Percentiles rank a stretch among this genome's conserved stretches.
Evolutionary conservation across 2,113 vertebrate species (phyloP).

Genomic region (Lipophrys pholis): DNA sequence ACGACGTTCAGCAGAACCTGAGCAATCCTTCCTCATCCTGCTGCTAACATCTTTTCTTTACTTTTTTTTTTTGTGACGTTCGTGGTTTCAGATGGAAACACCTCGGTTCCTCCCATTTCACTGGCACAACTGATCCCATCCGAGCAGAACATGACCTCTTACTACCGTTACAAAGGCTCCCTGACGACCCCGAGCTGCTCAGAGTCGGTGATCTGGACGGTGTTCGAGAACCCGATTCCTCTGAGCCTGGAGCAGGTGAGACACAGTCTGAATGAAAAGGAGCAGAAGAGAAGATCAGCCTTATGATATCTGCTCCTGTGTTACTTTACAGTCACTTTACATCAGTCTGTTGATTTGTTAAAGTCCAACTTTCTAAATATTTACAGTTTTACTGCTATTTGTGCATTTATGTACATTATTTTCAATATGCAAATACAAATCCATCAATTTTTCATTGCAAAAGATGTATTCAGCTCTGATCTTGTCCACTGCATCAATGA

Average conservation of each 20-base stretch:
- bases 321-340: too few species aligned
- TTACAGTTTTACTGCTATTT: too few species aligned
- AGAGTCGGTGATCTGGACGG: constrained; percentile 89
- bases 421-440: too few species aligned
- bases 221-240: constrained; percentile 86
- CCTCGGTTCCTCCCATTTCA: constrained; percentile 43
- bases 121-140: constrained; percentile 85
- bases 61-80: not conserved
- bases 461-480: too few species aligned
- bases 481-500: too few species aligned
- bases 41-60: not conserved
- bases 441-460: too few species aligned
- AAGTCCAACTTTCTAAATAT: too few species aligned
- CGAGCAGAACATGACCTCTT: constrained; percentile 79
- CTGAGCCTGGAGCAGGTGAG: constrained; percentile 83
- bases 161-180: constrained; percentile 92
- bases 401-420: too few species aligned
- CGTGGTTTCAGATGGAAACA: constrained; percentile 60
- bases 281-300: too few species aligned
- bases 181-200: constrained; percentile 91
- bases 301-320: too few species aligned
- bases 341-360: too few species aligned
- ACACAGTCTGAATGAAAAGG: too few species aligned
- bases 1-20: not conserved
- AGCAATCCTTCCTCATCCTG: not conserved